phyloP scores from a whole-genome alignment of 1,140 invertebrate species.

The Cephus cinctus region DNA sequence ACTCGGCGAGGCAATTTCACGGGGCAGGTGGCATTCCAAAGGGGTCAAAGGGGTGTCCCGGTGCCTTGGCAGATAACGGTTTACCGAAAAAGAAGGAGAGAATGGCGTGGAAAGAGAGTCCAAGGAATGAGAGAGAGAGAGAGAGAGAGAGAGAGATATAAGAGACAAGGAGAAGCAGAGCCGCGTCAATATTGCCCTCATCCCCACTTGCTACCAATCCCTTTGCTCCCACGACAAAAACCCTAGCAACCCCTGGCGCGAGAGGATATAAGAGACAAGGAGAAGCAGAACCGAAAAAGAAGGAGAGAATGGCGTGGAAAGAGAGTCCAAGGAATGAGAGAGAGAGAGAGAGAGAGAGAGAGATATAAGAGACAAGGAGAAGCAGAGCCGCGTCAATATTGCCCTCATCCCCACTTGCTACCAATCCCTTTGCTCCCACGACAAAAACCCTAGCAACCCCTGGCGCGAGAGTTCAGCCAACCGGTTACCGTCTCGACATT shows the following conservation, averaged over 20 bases:
- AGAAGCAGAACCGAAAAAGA: no score
- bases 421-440: neutral
- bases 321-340: neutral
- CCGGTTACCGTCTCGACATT: no score
- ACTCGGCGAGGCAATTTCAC: slow-evolving; percentile 14
- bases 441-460: neutral
- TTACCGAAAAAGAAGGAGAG: no score
- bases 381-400: neutral
- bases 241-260: neutral
- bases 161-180: neutral
- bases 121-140: neutral
- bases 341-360: neutral
- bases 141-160: neutral
- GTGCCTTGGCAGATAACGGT: slow-evolving; percentile 16
- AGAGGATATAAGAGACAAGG: no score
- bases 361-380: no score
- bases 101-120: neutral
- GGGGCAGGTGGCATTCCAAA: slow-evolving; percentile 8
- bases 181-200: neutral
- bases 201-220: neutral
- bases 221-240: no score
- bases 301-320: no score
- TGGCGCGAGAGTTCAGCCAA: no score
- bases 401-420: neutral
- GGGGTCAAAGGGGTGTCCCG: neutral